These are phyloP conservation scores for Acanthurus lineatus DNA, from an alignment of 2,797 vertebrate genomes.

Conservation along the genomic window DNA sequence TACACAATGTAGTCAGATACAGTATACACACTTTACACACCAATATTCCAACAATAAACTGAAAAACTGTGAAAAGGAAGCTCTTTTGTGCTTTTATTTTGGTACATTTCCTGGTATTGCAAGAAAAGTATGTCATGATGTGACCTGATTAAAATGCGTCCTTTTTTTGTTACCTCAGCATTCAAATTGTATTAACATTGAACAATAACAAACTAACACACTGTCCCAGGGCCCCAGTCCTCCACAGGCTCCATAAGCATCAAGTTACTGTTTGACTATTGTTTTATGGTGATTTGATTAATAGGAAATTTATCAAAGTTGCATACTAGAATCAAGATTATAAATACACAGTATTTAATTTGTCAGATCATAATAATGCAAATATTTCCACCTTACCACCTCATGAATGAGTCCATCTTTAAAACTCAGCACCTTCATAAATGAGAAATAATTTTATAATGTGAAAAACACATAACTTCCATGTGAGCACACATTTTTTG, in stretches of 20 bases:
- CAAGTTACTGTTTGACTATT: not conserved
- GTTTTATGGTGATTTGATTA: not conserved
- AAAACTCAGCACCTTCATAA: not conserved
- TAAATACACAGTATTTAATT: not conserved
- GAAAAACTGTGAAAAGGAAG: conserved; percentile 56
- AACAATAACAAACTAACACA: not conserved
- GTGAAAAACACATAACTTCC: no score
- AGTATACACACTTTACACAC: conserved; percentile 73
- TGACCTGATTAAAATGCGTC: not conserved
- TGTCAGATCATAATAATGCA: not conserved
- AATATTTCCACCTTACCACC: not conserved
- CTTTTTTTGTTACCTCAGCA: not conserved
- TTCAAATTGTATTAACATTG: not conserved
- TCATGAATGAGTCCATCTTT: not conserved
- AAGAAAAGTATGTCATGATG: not conserved
- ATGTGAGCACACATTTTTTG: not conserved
- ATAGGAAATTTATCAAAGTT: not conserved
- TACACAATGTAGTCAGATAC: conserved; percentile 66
- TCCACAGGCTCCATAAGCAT: not conserved
- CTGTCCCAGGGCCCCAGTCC: not conserved
- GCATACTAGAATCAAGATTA: not conserved
- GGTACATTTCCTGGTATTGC: not conserved
- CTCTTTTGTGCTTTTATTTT: conserved; percentile 62
- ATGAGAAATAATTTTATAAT: not conserved
- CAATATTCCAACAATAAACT: conserved; percentile 85